Percentiles rank a stretch among this genome's conserved stretches.
These are phyloP conservation scores for Ceratina australensis DNA, from an alignment of 1,140 invertebrate genomes.

Conservation along the genomic window DNA sequence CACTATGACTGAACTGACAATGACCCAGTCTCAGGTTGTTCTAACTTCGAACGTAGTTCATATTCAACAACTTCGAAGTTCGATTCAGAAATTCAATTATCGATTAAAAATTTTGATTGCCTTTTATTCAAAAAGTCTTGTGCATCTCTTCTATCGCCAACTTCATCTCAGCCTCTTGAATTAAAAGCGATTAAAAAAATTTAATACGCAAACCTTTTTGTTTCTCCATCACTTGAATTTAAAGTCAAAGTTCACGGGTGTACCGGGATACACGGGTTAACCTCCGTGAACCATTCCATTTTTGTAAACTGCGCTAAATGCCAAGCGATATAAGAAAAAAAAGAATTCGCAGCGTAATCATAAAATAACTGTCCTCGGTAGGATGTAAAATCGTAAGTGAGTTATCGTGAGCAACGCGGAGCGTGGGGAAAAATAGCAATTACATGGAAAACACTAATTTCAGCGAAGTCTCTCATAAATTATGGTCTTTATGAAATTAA, in stretches of 20 bases:
- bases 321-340: not conserved
- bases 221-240: not conserved
- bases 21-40: not conserved
- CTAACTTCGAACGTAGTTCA: slow-evolving; percentile 27
- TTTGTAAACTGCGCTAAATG: no score
- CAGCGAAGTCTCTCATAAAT: not conserved
- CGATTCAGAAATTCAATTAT: not conserved
- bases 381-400: no score
- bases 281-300: no score
- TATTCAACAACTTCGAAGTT: not conserved
- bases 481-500: not conserved
- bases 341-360: no score
- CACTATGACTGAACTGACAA: slow-evolving; percentile 4
- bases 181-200: not conserved
- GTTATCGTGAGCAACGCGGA: no score
- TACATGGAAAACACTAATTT: not conserved
- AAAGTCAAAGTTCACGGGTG: slow-evolving; percentile 18
- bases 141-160: no score
- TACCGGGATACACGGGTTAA: not conserved
- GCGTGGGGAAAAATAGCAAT: not conserved
- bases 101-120: no score
- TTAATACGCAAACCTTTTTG: not conserved
- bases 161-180: no score
- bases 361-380: no score
- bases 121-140: no score